Evolutionary conservation across 2,888 invertebrate species (phyloP).

Genomic region (Nysson spinosus): DNA sequence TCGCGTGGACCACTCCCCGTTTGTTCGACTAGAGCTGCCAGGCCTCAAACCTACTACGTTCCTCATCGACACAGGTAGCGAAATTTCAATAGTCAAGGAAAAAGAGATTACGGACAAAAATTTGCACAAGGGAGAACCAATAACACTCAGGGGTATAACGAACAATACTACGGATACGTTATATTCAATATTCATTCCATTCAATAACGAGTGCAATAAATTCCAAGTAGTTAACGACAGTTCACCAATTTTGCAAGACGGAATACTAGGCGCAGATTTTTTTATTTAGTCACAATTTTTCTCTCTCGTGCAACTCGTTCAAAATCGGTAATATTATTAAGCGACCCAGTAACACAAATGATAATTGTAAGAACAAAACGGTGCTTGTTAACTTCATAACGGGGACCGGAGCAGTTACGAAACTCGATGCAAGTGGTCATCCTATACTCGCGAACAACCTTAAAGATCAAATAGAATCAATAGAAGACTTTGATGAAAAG

Average conservation of each 20-base stretch:
- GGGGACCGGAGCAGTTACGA: constrained; percentile 1
- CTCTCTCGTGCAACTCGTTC: not conserved
- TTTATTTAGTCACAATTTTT: not conserved
- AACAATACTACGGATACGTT: not conserved
- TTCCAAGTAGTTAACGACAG: not conserved
- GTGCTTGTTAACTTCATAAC: constrained; percentile 6
- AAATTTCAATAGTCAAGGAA: no score
- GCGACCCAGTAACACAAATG: not conserved
- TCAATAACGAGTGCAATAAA: not conserved
- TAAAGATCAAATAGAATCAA: constrained; percentile 3
- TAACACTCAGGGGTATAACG: constrained; percentile 5
- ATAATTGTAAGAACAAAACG: no score
- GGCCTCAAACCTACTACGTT: no score
- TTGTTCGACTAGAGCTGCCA: no score
- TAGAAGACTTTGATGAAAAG: constrained; percentile 4
- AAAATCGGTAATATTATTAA: constrained; percentile 7
- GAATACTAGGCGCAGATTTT: constrained; percentile 9
- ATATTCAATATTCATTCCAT: not conserved
- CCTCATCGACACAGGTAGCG: no score
- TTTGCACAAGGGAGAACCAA: not conserved
- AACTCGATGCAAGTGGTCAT: constrained; percentile 2
- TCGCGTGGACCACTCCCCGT: no score
- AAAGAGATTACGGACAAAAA: not conserved
- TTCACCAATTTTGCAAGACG: constrained; percentile 4
- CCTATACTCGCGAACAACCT: not conserved